Percentiles rank a stretch among this genome's conserved stretches.
These are phyloP conservation scores for Cephus cinctus DNA, from an alignment of 1,140 invertebrate genomes.

Conservation along the genomic window DNA sequence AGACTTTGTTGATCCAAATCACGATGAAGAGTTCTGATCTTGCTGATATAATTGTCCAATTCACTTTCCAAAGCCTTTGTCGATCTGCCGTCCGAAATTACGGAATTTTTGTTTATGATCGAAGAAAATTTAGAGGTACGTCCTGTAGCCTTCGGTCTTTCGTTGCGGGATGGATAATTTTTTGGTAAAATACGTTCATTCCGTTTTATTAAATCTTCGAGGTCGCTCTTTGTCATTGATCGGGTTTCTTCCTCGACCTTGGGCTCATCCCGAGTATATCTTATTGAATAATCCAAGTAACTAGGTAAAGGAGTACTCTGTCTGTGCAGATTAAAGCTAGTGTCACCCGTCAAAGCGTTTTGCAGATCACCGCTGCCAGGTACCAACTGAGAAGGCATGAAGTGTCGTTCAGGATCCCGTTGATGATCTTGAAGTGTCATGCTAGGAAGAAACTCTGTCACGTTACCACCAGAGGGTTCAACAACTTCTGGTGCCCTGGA, in stretches of 20 bases:
- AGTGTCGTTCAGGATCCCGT: too few relatives aligned
- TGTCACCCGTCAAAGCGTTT: background rate
- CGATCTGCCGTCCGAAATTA: constrained; percentile 2
- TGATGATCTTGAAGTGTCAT: too few relatives aligned
- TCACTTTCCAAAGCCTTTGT: constrained; percentile 27
- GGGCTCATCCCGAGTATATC: background rate
- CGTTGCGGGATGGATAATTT: background rate
- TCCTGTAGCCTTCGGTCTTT: too few relatives aligned
- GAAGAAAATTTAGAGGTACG: constrained; percentile 3
- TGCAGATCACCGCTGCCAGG: too few relatives aligned
- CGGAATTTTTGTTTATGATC: background rate
- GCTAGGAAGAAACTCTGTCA: too few relatives aligned
- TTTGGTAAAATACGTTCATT: constrained; percentile 3
- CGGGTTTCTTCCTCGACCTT: constrained; percentile 4
- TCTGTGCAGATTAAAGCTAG: background rate
- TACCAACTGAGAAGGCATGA: too few relatives aligned
- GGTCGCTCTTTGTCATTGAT: constrained; percentile 4
- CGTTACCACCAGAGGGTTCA: too few relatives aligned
- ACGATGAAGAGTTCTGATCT: constrained; percentile 37
- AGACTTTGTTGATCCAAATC: constrained; percentile 23
- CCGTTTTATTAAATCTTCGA: background rate
- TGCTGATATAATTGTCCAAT: constrained; percentile 39
- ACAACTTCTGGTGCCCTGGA: too few relatives aligned
- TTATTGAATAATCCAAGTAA: constrained; percentile 15
- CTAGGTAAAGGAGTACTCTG: constrained; percentile 7